Evolutionary conservation across 2,113 vertebrate species (phyloP).

Genomic region (Jaculus jaculus): DNA sequence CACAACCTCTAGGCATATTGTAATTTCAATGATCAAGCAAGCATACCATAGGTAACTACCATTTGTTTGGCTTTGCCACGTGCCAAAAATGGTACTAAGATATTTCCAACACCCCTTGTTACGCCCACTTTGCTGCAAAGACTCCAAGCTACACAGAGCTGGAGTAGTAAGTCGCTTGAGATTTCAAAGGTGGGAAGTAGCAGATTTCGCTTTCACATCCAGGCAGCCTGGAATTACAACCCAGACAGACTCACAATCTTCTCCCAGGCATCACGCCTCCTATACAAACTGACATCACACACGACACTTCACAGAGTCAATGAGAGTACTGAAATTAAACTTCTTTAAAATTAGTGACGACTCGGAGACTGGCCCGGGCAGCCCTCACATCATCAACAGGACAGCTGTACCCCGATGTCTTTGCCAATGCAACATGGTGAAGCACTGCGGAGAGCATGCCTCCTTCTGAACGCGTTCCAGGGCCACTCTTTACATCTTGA

Average conservation of each 20-base stretch:
- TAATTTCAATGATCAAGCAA: slow-evolving; percentile 45
- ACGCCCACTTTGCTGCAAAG: neutral
- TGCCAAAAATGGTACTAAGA: neutral
- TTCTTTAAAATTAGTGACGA: slow-evolving; percentile 49
- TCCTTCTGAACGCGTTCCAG: slow-evolving; percentile 57
- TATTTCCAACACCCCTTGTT: neutral
- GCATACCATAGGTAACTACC: neutral
- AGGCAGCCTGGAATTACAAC: neutral
- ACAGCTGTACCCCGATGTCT: neutral
- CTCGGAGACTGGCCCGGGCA: neutral
- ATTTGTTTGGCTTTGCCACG: neutral
- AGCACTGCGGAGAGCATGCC: slow-evolving; percentile 8
- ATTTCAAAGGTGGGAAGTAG: neutral
- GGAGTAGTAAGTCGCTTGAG: neutral
- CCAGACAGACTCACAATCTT: neutral
- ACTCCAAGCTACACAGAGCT: neutral
- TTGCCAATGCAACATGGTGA: slow-evolving; percentile 38
- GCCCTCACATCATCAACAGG: slow-evolving; percentile 5
- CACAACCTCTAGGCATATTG: neutral
- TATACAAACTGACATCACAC: slow-evolving; percentile 34
- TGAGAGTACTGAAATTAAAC: slow-evolving; percentile 37
- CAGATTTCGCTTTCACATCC: neutral
- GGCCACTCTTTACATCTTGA: slow-evolving; percentile 29
- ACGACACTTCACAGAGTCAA: neutral
- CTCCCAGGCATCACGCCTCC: neutral